phyloP scores from a whole-genome alignment of 2,113 vertebrate species.

The Halichoerus grypus region DNA sequence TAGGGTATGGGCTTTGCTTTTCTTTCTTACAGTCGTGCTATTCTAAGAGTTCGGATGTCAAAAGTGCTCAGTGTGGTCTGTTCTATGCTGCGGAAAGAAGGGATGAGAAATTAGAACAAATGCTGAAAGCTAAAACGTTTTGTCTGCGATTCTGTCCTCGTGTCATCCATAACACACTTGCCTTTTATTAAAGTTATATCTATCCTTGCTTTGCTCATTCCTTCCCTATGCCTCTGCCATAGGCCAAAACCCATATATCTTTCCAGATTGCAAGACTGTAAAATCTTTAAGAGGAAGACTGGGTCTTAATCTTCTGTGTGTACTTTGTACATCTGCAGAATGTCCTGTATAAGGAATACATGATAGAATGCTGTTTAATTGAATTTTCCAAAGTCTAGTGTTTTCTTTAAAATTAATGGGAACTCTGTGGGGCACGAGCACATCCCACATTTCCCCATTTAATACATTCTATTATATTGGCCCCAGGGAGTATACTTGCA shows the following conservation, averaged over 20 bases:
- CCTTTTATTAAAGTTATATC: conserved; percentile 31
- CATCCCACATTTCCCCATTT: not conserved
- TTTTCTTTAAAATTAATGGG: not conserved
- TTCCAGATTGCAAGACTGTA: not conserved
- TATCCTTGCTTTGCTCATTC: not conserved
- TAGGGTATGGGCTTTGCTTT: not conserved
- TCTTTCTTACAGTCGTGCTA: not conserved
- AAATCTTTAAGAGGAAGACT: not conserved
- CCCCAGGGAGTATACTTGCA: not conserved
- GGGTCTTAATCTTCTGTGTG: not conserved
- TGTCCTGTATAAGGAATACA: not conserved
- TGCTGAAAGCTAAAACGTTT: not conserved
- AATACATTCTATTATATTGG: not conserved
- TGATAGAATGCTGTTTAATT: not conserved
- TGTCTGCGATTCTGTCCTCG: not conserved
- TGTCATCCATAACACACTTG: not conserved
- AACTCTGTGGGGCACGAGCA: not conserved
- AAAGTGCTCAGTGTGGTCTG: not conserved
- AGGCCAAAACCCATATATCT: not conserved
- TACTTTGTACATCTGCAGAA: not conserved
- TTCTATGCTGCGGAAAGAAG: not conserved
- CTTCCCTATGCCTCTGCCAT: not conserved
- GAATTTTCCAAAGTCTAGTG: not conserved
- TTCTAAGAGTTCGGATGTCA: not conserved
- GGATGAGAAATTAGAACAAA: conserved; percentile 32